Evolutionary conservation across 2,888 invertebrate genomes (phyloP), one percentile per base, ranked within the genome.

Genomic region (Sesia bembeciformis): DNA sequence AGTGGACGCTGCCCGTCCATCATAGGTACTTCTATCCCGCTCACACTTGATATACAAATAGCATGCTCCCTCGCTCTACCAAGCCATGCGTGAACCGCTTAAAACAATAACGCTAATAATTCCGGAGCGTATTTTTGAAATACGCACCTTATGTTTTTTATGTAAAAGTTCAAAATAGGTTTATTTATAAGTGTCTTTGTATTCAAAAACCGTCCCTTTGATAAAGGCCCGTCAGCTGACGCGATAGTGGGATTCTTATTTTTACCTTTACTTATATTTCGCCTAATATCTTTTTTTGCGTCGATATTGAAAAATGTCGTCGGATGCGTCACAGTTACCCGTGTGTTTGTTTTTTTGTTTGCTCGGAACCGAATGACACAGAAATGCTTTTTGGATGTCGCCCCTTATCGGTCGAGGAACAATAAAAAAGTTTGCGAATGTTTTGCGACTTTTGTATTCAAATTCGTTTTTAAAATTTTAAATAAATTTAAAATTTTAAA

Each of bases 381-480:
- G 85, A 87, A 88, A 89, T 81, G 89, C 89, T 89, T 81, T 88
- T 87, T 86, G 84, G 76, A 75, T 72, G 79, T 75, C 79, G 76
- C 62, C 72, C 72, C 78, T 85, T 88, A 88, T 86, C 88, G 76
- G 64, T 66, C 67, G 69, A 67, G 39, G 72, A 74, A 71, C 73
- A 65, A 67, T 66, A 75, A 79, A 82, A 78, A 78, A 70, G 66
- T 68, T 68, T 62, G 76, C 77, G 62, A 68, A 68, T 62, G 64
- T 69, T 62, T 68, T 52, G 50, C 39, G 50, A 6, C 77, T 74
- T 81, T 82, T 79, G 78, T 79, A 78, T 83, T 81, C 74, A 79
- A 79, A 81, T 81, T 70, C 7, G 7, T 41, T 41, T 43, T 8
- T 46, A 46, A 23, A 23, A 8, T 46, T 46, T 46, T 46, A 46